A percentile compares a stretch with the other conserved stretches of the same genome.
Conservation (phyloP, 2,113 vertebrate species). For the Rhea americana region DNA sequence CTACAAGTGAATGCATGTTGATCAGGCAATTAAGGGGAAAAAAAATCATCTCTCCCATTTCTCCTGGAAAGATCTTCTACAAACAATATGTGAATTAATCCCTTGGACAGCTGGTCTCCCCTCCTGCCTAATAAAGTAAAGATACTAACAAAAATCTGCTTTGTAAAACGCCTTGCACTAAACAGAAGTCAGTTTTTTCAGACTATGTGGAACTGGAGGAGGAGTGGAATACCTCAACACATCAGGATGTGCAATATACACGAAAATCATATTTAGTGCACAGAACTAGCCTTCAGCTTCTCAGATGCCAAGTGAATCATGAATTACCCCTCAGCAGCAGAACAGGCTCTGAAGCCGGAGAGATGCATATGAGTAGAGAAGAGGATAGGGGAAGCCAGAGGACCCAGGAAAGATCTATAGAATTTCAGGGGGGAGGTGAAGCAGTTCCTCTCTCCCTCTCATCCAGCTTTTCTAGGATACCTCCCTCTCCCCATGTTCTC, state of each 20-base stretch:
- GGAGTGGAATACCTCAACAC: not conserved
- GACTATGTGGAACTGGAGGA: accelerated
- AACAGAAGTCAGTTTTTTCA: not conserved
- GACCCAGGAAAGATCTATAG: not conserved
- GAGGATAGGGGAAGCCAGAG: not conserved
- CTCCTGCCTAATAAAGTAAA: not conserved
- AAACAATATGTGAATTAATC: not conserved
- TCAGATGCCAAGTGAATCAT: not conserved
- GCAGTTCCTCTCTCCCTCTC: not conserved
- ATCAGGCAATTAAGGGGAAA: not conserved
- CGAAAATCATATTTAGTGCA: not conserved
- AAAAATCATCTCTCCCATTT: not conserved
- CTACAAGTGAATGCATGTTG: not conserved
- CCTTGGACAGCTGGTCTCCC: not conserved
- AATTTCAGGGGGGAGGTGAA: not conserved
- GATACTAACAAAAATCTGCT: not conserved
- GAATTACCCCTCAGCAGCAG: not conserved
- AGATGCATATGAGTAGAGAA: not conserved
- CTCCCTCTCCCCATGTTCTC: accelerated
- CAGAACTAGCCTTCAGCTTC: not conserved
- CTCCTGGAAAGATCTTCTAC: not conserved
- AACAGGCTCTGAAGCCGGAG: not conserved
- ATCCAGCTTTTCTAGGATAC: not conserved
- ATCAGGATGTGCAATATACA: accelerated
- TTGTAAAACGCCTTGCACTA: not conserved